Evolutionary conservation across 2,113 vertebrate genomes (phyloP), one percentile per base, ranked within the genome.

Genomic region (Hymenochirus boettgeri): DNA sequence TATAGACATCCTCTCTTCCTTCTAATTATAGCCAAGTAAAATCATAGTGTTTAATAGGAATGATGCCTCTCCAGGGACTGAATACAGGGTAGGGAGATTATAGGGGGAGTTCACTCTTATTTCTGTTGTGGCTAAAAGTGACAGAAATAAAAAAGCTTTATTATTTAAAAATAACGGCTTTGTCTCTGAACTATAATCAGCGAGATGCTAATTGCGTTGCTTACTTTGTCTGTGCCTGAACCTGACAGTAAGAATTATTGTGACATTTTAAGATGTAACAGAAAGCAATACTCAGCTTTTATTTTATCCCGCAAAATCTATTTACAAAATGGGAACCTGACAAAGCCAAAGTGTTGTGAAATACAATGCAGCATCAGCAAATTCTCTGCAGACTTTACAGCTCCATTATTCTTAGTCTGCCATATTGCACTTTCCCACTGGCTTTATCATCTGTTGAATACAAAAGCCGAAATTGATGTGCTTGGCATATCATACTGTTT

Each of bases 161-260:
- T 26, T 59, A 65, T 51, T 24, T 69, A 12, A 46, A 58, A 76
- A 62, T 66, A 74, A 74, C 39, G 33, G 23, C 46, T 42, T 58
- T 48, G 17, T 56, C 46, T 1, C 3, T 24, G 46, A 54, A 48
- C 3, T 24, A 7, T 53, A 62, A 69, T 69, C 70, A 69, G 12
- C 4, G 27, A 58, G 65, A 71, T 45, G 21, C 74, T 72, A 72
- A 79, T 75, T 73, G 61, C 10, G 39, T 48, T 35, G 55, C 46
- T 72, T 62, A 61, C 47, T 52, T 71, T 0, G 0, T 19, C 31
- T 0, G 0, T 51, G 33, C 60, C 45, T 60, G 62, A 50, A 70
- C 35, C 19, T 27, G 69, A 70, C 52, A 69, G 27, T 18, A 48
- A 64, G 63, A 76, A 73, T 46, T 70, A 69, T 52, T 61, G 69